These are phyloP conservation scores for Lissocephala sabroskyi DNA, from an alignment of 2,888 invertebrate species.

Conservation along the genomic window DNA sequence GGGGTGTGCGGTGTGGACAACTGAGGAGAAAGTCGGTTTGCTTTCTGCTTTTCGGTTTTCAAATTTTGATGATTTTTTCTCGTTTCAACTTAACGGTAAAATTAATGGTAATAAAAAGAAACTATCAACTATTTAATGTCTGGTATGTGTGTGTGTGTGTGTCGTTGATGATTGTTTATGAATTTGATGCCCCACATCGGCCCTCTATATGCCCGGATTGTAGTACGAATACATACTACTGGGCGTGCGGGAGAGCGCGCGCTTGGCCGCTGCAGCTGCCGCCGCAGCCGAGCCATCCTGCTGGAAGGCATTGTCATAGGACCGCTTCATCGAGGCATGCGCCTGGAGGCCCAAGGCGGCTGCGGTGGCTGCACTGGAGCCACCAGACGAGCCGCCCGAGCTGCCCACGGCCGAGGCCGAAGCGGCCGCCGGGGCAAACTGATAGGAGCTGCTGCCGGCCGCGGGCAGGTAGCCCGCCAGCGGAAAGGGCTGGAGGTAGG, in stretches of 20 bases:
- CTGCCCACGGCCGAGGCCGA: not conserved
- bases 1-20: no score
- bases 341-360: constrained; percentile 32
- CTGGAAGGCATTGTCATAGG: constrained; percentile 82
- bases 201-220: constrained; percentile 65
- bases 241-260: constrained; percentile 65
- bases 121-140: constrained; percentile 47
- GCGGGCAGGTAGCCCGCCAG: constrained; percentile 55
- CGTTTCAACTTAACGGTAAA: no score
- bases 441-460: constrained; percentile 37
- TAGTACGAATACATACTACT: constrained; percentile 61
- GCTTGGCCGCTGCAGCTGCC: constrained; percentile 66
- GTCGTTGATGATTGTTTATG: no score
- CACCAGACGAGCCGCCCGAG: constrained; percentile 7
- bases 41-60: no score
- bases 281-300: constrained; percentile 68
- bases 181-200: not conserved
- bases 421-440: constrained; percentile 24
- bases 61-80: no score
- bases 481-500: constrained; percentile 69
- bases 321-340: constrained; percentile 77
- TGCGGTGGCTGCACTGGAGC: constrained; percentile 37
- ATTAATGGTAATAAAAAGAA: constrained; percentile 25
- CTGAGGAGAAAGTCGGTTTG: no score
- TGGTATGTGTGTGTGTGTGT: constrained; percentile 25